Conservation (phyloP, 2,113 vertebrate species). For the Machaerirhynchus nigripectus region DNA sequence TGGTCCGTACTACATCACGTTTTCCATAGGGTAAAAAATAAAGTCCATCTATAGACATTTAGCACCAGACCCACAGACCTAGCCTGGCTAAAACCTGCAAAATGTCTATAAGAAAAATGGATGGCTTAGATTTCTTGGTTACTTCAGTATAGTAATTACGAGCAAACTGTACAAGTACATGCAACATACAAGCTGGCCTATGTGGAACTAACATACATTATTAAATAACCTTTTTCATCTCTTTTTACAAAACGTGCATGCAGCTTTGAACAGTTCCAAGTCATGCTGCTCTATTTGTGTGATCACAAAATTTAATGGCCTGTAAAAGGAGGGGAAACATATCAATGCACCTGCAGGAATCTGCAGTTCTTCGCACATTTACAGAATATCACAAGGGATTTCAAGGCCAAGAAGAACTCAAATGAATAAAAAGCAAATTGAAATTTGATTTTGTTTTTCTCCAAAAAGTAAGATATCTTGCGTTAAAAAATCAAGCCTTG, state of each 20-base stretch:
- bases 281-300: constrained; percentile 90
- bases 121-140: constrained; percentile 98
- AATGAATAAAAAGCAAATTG: constrained; percentile 77
- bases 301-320: constrained; percentile 81
- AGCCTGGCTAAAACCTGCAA: constrained; percentile 81
- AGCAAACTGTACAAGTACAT: constrained; percentile 99
- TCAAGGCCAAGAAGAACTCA: constrained; percentile 76
- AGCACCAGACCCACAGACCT: constrained; percentile 82
- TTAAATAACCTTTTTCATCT: constrained; percentile 84
- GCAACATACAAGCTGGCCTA: constrained; percentile 99
- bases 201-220: constrained; percentile 95
- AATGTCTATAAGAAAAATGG: constrained; percentile 89
- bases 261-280: constrained; percentile 91
- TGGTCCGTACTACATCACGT: constrained; percentile 90
- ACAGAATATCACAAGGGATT: constrained; percentile 81
- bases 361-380: constrained; percentile 78
- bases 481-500: constrained; percentile 93
- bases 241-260: constrained; percentile 93
- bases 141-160: constrained; percentile 93
- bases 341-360: constrained; percentile 72
- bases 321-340: constrained; percentile 76
- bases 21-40: constrained; percentile 87
- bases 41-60: constrained; percentile 91
- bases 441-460: constrained; percentile 69
- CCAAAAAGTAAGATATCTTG: constrained; percentile 83